These are phyloP conservation scores for Eublepharis macularius DNA, from an alignment of 2,113 vertebrate genomes.

Conservation along the genomic window DNA sequence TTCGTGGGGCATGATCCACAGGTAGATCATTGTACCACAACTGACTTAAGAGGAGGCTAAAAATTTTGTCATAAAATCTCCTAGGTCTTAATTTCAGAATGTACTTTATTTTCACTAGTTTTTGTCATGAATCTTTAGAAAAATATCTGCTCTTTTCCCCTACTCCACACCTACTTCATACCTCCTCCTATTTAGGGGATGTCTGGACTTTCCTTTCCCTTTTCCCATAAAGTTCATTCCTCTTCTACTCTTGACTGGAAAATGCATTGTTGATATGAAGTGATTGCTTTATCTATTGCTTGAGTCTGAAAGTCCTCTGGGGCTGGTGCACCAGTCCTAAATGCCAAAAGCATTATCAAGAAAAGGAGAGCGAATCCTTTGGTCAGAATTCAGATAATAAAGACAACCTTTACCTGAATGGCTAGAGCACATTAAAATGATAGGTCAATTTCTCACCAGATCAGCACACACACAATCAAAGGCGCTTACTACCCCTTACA, in stretches of 20 bases:
- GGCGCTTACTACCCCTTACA: neutral
- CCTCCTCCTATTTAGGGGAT: neutral
- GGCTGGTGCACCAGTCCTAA: conserved; percentile 31
- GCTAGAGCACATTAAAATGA: neutral
- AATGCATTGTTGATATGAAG: conserved; percentile 63
- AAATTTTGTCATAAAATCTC: neutral
- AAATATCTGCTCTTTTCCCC: accelerated
- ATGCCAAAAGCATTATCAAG: conserved; percentile 62
- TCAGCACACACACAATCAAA: neutral
- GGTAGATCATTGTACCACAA: neutral
- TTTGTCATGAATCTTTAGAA: neutral
- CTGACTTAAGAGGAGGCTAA: neutral
- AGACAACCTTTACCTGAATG: neutral
- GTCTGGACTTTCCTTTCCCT: neutral
- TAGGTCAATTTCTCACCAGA: neutral
- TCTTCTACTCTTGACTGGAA: conserved; percentile 33
- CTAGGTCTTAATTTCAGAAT: neutral
- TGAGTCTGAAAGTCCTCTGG: conserved; percentile 56
- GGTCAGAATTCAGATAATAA: neutral
- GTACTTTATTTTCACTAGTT: neutral
- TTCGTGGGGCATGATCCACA: too few relatives aligned
- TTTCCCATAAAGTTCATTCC: neutral
- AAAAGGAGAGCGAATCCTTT: conserved; percentile 43
- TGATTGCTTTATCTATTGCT: conserved; percentile 62
- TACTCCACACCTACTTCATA: neutral